Conservation (phyloP, 2,888 invertebrate species). For the Zygothrica quintamaculata region DNA sequence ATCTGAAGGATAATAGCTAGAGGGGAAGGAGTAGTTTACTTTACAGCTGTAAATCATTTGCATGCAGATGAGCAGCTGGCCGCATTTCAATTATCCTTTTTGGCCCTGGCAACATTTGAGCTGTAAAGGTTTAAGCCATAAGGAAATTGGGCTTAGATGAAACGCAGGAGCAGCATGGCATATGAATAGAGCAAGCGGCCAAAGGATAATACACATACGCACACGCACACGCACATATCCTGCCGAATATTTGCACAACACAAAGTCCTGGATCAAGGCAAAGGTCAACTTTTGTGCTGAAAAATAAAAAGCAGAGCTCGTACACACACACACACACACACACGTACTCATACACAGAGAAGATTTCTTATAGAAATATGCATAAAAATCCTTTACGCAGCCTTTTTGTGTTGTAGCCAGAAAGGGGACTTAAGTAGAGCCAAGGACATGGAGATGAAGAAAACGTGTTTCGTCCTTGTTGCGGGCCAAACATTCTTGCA, state of each 20-base stretch:
- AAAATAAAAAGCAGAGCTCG: slow-evolving; percentile 48
- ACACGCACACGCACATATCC: slow-evolving; percentile 29
- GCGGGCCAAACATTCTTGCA: slow-evolving; percentile 68
- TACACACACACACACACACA: slow-evolving; percentile 10
- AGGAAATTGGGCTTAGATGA: slow-evolving; percentile 55
- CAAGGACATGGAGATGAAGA: slow-evolving; percentile 45
- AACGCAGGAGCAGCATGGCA: slow-evolving; percentile 49
- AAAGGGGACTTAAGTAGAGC: slow-evolving; percentile 64
- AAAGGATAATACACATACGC: slow-evolving; percentile 18
- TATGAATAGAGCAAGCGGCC: slow-evolving; percentile 44
- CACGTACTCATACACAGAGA: slow-evolving; percentile 21
- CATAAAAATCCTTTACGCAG: slow-evolving; percentile 73
- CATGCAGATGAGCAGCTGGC: slow-evolving; percentile 63
- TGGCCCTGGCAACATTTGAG: slow-evolving; percentile 39
- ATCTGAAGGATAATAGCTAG: neutral
- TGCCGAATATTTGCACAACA: slow-evolving; percentile 60
- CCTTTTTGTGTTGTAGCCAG: slow-evolving; percentile 61
- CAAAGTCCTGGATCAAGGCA: slow-evolving; percentile 43
- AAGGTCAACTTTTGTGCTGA: slow-evolving; percentile 61
- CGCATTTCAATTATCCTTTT: slow-evolving; percentile 72
- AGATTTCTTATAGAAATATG: slow-evolving; percentile 50
- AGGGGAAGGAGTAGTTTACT: slow-evolving; percentile 7
- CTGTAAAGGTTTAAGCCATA: slow-evolving; percentile 61
- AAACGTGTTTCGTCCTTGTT: slow-evolving; percentile 43
- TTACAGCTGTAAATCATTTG: slow-evolving; percentile 67